Conservation (phyloP, 2,113 vertebrate genomes). For the Orcinus orca region DNA sequence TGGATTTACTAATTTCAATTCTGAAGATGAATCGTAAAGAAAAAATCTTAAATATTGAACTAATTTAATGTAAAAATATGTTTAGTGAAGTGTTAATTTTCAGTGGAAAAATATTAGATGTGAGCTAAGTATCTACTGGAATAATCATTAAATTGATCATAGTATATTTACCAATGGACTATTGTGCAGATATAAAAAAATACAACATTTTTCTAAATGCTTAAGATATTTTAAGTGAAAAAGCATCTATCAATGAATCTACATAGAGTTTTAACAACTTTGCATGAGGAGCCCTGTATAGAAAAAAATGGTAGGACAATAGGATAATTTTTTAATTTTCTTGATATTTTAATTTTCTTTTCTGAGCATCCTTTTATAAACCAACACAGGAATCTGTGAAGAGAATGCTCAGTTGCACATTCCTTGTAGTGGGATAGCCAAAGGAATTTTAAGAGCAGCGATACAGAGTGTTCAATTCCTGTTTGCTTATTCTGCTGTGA, state of each 20-base stretch:
- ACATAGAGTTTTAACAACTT: background rate
- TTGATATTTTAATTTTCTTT: background rate
- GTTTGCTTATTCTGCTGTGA: background rate
- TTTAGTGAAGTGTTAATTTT: background rate
- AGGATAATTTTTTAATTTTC: background rate
- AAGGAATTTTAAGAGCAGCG: background rate
- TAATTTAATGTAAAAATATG: background rate
- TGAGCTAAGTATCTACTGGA: background rate
- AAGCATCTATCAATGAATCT: background rate
- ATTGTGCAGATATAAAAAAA: background rate
- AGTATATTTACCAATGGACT: background rate
- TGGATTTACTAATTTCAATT: background rate
- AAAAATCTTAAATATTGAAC: background rate
- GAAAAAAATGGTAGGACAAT: background rate
- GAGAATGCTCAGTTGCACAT: background rate
- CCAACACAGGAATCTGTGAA: background rate
- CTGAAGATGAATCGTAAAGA: background rate
- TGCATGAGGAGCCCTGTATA: background rate
- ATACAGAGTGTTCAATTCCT: background rate
- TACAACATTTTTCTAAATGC: background rate
- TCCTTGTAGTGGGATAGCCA: background rate
- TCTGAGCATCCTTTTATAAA: background rate
- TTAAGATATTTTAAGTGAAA: background rate
- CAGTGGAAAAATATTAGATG: background rate
- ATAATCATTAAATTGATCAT: background rate